A percentile compares a stretch with the other conserved stretches of the same genome.
phyloP scores from a whole-genome alignment of 2,797 vertebrate species.

The Fistularia commersonii region DNA sequence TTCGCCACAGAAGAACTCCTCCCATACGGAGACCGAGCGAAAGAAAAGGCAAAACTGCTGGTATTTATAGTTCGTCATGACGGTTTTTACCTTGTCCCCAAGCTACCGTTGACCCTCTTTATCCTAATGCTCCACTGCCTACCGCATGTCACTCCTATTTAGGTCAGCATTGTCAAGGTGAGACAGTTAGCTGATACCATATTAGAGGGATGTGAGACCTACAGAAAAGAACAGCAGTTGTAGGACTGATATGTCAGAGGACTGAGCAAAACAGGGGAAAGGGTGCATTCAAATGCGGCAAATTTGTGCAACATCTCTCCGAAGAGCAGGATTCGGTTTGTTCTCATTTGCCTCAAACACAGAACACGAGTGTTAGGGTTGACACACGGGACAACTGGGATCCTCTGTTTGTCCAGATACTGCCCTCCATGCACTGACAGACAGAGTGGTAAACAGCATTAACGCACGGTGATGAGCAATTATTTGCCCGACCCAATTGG shows the following conservation, averaged over 20 bases:
- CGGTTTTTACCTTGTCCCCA: conserved; percentile 51
- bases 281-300: too few species aligned
- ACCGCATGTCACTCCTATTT: conserved; percentile 67
- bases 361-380: conserved; percentile 1
- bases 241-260: background rate
- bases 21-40: conserved; percentile 17
- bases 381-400: conserved; percentile 8
- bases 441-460: conserved; percentile 70
- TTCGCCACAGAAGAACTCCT: conserved; percentile 47
- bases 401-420: conserved; percentile 42
- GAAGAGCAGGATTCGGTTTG: conserved; percentile 10
- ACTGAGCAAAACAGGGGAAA: background rate
- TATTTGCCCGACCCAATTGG: conserved; percentile 66
- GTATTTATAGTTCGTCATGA: conserved; percentile 55
- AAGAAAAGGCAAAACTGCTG: conserved; percentile 12
- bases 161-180: conserved; percentile 59
- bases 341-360: conserved; percentile 7
- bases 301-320: too few species aligned
- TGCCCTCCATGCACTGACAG: conserved; percentile 50
- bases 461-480: conserved; percentile 61
- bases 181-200: conserved; percentile 25
- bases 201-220: conserved; percentile 29
- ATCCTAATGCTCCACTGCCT: conserved; percentile 40
- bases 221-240: background rate
- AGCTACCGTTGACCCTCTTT: conserved; percentile 48